Evolutionary conservation across 2,797 vertebrate species (phyloP), one percentile per base, ranked within the genome.

Genomic region (Thamnophis elegans): DNA sequence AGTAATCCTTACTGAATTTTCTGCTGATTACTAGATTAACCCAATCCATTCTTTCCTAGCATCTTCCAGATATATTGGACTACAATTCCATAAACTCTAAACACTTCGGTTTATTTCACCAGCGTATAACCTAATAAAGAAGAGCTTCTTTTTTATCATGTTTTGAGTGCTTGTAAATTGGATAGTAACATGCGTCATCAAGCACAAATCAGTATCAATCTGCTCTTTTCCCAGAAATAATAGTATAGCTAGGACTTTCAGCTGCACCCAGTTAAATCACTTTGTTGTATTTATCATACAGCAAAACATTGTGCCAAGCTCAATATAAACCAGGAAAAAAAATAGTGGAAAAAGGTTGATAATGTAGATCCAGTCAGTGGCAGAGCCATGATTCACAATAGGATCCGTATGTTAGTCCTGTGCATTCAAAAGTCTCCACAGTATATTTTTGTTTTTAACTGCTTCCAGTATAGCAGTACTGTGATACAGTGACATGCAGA

Each of bases 161-260:
- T 53, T 65, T 94, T 91, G 5, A 0, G 4, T 55, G 32, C 3
- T 7, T 20, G 16, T 90, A 94, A 73, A 20, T 93, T 54, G 87
- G 55, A 54, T 60, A 90, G 7, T 62, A 55, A 47, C 90, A 73
- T 51, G 65, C 95, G 25, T 93, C 85, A 85, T 93, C 85, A 53
- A 36, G 68, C 0, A 91, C 7, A 65, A 91, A 16, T 51, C 53
- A 73, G 18, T 54, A 10, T 86, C 89, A 85, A 26, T 92, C 32
- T 92, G 20, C 1, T 18, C 1, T 5, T 62, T 90, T 91, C 92
- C 54, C 47, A 92, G 55, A 90, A 68, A 10, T 91, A 94, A 92
- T 92, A 22, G 0, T 73, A 62, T 25, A 82, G 32, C 53, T 62
- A 88, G 87, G 16, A 51, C 51, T 89, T 93, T 36, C 2, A 85